Evolutionary conservation across 2,113 vertebrate genomes (phyloP).

Genomic region (Callospermophilus lateralis): DNA sequence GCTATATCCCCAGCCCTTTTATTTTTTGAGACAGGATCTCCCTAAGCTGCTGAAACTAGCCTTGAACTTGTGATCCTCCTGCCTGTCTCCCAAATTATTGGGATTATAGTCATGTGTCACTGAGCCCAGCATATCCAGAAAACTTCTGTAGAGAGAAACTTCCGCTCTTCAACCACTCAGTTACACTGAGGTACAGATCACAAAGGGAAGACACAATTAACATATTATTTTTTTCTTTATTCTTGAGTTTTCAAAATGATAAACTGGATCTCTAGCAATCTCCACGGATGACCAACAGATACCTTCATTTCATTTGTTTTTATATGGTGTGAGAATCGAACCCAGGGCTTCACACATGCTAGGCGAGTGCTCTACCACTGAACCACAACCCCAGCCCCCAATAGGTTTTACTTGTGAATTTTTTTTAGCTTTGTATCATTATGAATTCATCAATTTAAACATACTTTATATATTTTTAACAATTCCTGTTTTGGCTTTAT

Average conservation of each 20-base stretch:
- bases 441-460: conserved; percentile 53
- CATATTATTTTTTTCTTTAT: conserved; percentile 14
- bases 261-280: conserved; percentile 4
- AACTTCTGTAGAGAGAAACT: conserved; percentile 7
- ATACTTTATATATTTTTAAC: conserved; percentile 5
- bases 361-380: too few relatives aligned
- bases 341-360: too few relatives aligned
- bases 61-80: too few relatives aligned
- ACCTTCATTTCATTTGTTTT: too few relatives aligned
- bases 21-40: too few relatives aligned
- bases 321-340: too few relatives aligned
- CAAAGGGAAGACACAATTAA: conserved; percentile 14
- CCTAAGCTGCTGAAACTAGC: too few relatives aligned
- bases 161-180: conserved; percentile 40
- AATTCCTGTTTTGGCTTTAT: conserved; percentile 25
- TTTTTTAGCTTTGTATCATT: neutral
- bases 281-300: conserved; percentile 3
- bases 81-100: too few relatives aligned
- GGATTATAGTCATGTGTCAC: too few relatives aligned
- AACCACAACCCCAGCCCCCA: neutral
- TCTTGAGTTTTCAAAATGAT: conserved; percentile 59
- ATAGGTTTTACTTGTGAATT: neutral
- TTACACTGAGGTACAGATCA: conserved; percentile 3
- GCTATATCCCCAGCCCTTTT: too few relatives aligned
- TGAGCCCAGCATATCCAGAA: too few relatives aligned